Evolutionary conservation across 2,113 vertebrate species (phyloP), one percentile per base, ranked within the genome.

Genomic region (Coryphaenoides rupestris): DNA sequence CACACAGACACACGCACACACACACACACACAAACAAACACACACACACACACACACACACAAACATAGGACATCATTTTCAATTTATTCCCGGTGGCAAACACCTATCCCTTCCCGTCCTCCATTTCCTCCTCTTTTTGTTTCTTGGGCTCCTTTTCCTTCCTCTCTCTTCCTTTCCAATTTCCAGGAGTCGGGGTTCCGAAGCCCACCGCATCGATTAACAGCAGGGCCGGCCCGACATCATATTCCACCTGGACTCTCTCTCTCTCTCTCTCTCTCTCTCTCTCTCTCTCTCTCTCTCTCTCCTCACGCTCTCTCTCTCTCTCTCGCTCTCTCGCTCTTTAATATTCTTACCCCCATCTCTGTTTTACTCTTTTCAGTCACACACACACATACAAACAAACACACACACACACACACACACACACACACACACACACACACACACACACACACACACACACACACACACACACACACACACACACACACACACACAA

Each of bases 1-100:
- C 50, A 55, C 56, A 60, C 75, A 66, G 66, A 69, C 77, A 70
- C 73, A 76, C 54, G 57, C 55, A 62, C 62, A 66, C 66, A 72
- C 73, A 47, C 24, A 63, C 24, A 26, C 58, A 62, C 62, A 67
- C 63, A 69, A 68, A 69, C 68, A 72, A 63, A 62, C 55, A 75
- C 63, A 59, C 63, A 81, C 77, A 72, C 69, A 79, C 56, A 75
- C 71, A 69, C 66, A 73, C 78, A 85, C 78, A 78, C 73, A 75
- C 72, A 83, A 75, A 74, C 71, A 80, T 73, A 74, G 70, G 66
- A 84, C 86, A 90, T 89, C 72, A 88, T 89, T 90, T 90, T 88
- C 87, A 86, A 88, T 89, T 88, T 89, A 83, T 82, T 89, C 81
- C 64, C 75, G 61, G 63, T 83, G 75, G 78, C 86, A 82, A 81